Conservation (phyloP, 2,888 invertebrate genomes). For the Schizotus pectinicornis region DNA sequence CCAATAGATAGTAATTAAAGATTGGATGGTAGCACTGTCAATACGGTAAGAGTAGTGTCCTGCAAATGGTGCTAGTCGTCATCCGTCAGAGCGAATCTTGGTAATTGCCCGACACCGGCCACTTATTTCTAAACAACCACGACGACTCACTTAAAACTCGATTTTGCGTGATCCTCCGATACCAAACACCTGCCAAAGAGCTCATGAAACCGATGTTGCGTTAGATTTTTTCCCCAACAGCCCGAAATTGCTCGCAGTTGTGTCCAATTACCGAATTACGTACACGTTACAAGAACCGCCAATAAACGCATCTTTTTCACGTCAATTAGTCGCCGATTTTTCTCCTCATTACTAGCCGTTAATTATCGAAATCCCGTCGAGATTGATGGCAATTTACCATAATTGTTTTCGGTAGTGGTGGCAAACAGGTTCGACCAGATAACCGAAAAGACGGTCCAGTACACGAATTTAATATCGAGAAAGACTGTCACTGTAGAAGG, state of each 20-base stretch:
- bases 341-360: neutral
- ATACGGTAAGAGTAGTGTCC: no score
- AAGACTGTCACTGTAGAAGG: no score
- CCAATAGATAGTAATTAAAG: no score
- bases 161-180: conserved; percentile 15
- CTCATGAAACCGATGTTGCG: conserved; percentile 13
- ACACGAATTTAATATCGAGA: no score
- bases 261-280: conserved; percentile 20
- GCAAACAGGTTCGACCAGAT: conserved; percentile 11
- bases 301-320: neutral
- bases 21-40: no score
- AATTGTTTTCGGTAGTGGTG: conserved; percentile 13
- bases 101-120: no score
- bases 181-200: conserved; percentile 17
- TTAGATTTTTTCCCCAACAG: conserved; percentile 16
- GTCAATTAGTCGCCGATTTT: conserved; percentile 13
- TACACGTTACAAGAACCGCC: no score
- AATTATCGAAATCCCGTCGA: conserved; percentile 14
- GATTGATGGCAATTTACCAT: conserved; percentile 16
- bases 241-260: conserved; percentile 21
- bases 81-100: no score
- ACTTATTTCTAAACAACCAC: no score
- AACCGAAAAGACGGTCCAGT: no score
- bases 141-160: conserved; percentile 3
- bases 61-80: no score